Evolutionary conservation across 37 sponge, comb jelly and placozoan genomes (phyloP).

Genomic region (Petrosia ficiformis): DNA sequence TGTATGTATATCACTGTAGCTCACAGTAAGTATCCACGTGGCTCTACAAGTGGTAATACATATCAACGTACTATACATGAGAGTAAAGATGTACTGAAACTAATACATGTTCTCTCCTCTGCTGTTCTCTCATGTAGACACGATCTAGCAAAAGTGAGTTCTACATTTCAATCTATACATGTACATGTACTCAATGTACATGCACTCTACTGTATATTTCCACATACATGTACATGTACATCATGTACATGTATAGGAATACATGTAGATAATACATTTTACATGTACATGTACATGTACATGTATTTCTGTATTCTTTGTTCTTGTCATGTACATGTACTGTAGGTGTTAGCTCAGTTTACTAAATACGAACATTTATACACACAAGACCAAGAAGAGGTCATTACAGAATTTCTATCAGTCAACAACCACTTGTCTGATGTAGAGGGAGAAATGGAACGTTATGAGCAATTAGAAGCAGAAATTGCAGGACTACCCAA

Average conservation of each 20-base stretch:
- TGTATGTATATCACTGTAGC: constrained; percentile 2
- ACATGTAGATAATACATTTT: too few relatives aligned
- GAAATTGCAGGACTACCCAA: constrained; percentile 53
- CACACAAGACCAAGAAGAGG: constrained; percentile 31
- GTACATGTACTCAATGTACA: background rate
- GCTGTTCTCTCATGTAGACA: constrained; percentile 61
- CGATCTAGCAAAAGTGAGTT: constrained; percentile 50
- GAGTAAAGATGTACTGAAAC: constrained; percentile 82
- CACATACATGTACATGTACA: too few relatives aligned
- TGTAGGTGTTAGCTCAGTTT: constrained; percentile 53
- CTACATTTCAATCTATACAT: background rate
- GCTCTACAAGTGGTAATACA: constrained; percentile 9
- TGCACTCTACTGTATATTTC: constrained; percentile 33
- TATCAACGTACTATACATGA: constrained; percentile 60
- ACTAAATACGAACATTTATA: constrained; percentile 60
- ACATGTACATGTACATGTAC: too few relatives aligned
- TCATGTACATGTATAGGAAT: too few relatives aligned
- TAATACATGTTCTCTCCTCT: constrained; percentile 62
- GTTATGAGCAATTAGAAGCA: constrained; percentile 66
- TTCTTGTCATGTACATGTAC: too few relatives aligned
- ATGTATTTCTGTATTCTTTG: background rate
- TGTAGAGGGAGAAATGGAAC: constrained; percentile 77
- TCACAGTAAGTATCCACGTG: background rate
- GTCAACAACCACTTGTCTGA: constrained; percentile 70
- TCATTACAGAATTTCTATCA: constrained; percentile 62